Percentiles rank a stretch among this genome's conserved stretches.
These are phyloP conservation scores for Dryocosmus kuriphilus DNA, from an alignment of 2,888 invertebrate species.

Conservation along the genomic window DNA sequence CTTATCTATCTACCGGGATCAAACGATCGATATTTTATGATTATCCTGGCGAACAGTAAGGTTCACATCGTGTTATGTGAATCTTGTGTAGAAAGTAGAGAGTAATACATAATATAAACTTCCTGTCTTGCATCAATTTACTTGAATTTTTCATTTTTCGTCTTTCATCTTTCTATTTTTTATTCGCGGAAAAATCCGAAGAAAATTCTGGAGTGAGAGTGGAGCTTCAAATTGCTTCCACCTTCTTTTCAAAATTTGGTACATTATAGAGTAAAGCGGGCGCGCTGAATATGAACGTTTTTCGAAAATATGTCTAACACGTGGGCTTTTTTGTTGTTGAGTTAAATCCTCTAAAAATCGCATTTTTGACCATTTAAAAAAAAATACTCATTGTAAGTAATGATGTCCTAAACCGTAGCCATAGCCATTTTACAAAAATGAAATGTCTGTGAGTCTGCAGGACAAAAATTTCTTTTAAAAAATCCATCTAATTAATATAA, in stretches of 20 bases:
- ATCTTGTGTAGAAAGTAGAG: conserved; percentile 8
- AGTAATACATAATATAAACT: conserved; percentile 14
- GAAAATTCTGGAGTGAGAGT: not conserved
- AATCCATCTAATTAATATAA: too few relatives aligned
- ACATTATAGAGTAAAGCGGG: too few relatives aligned
- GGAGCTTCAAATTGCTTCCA: not conserved
- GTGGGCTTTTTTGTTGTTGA: too few relatives aligned
- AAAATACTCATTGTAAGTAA: too few relatives aligned
- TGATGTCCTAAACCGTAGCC: too few relatives aligned
- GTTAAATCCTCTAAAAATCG: too few relatives aligned
- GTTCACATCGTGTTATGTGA: not conserved
- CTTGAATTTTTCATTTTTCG: conserved; percentile 17
- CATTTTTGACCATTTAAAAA: too few relatives aligned
- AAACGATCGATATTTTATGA: conserved; percentile 25
- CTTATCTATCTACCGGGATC: conserved; percentile 9
- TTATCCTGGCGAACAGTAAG: conserved; percentile 4
- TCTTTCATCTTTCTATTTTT: not conserved
- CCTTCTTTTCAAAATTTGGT: not conserved
- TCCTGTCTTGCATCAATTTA: conserved; percentile 22
- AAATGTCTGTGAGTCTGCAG: too few relatives aligned
- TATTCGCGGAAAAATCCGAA: not conserved
- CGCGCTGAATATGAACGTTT: too few relatives aligned
- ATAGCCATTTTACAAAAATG: too few relatives aligned
- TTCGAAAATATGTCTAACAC: too few relatives aligned
- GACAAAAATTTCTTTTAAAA: too few relatives aligned